These are phyloP conservation scores for Coracias cyanogaster DNA, from an alignment of 2,797 vertebrate species.

Conservation along the genomic window DNA sequence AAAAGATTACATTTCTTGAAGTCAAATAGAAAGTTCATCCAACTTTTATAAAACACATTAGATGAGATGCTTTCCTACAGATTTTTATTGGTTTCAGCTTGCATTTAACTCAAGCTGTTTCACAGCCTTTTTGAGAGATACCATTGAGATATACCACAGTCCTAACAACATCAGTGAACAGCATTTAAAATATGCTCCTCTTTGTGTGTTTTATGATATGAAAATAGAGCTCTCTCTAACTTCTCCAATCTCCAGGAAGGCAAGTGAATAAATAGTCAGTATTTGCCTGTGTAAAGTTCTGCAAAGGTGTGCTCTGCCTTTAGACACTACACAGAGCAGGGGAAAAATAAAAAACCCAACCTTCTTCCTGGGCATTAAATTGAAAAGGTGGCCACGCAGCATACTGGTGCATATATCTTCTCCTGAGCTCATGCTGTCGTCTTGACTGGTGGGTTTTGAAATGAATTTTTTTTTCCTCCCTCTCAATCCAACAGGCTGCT, in stretches of 20 bases:
- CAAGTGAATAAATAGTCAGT: neutral
- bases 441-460: neutral
- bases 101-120: slow-evolving; percentile 8
- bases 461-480: neutral
- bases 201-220: neutral
- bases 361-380: neutral
- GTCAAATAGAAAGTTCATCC: slow-evolving; percentile 51
- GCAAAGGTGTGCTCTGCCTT: neutral
- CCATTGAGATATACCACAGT: neutral
- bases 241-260: neutral
- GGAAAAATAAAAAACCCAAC: fast-evolving
- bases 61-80: slow-evolving; percentile 23
- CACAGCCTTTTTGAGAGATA: neutral
- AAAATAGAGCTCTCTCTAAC: neutral
- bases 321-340: neutral
- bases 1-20: slow-evolving; percentile 51
- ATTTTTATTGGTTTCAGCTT: slow-evolving; percentile 52
- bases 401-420: neutral
- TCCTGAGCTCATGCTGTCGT: neutral
- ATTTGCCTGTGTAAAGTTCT: neutral
- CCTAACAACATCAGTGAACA: neutral
- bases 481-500: neutral
- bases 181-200: neutral
- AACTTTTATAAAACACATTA: slow-evolving; percentile 30
- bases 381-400: neutral